Evolutionary conservation across 2,888 invertebrate species (phyloP).

Genomic region (Amiota mariae): DNA sequence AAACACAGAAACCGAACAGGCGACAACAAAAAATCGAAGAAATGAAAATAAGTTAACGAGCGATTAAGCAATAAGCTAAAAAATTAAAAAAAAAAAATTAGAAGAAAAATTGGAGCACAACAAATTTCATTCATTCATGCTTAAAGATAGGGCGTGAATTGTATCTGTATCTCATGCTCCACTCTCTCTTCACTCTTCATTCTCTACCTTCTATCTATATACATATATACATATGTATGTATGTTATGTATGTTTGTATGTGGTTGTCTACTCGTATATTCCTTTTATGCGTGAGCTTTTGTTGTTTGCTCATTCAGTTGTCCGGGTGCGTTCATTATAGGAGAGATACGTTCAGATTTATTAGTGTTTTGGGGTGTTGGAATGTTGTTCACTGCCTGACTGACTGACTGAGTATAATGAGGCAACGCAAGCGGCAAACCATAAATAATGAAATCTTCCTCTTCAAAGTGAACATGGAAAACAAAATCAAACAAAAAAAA

Average conservation of each 20-base stretch:
- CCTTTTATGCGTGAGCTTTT: constrained; percentile 2
- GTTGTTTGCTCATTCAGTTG: neutral
- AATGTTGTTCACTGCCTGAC: neutral
- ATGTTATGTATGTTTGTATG: neutral
- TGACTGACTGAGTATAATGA: neutral
- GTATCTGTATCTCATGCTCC: too few species aligned
- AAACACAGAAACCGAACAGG: constrained; percentile 2
- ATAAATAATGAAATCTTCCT: neutral
- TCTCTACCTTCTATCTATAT: neutral
- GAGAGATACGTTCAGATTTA: neutral
- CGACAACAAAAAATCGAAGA: constrained; percentile 13
- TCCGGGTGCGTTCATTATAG: neutral
- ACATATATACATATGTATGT: too few species aligned
- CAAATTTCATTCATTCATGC: constrained; percentile 20
- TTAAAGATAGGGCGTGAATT: neutral
- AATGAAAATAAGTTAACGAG: constrained; percentile 44
- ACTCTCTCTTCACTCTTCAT: neutral
- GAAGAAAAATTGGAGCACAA: constrained; percentile 40
- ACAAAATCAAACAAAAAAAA: neutral
- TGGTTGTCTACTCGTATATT: neutral
- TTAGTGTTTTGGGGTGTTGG: neutral
- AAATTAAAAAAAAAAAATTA: constrained; percentile 21
- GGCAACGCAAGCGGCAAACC: neutral
- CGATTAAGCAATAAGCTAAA: constrained; percentile 41
- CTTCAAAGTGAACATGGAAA: too few species aligned